Evolutionary conservation across 1,140 invertebrate species (phyloP).

Genomic region (Drosophila micromelanica): DNA sequence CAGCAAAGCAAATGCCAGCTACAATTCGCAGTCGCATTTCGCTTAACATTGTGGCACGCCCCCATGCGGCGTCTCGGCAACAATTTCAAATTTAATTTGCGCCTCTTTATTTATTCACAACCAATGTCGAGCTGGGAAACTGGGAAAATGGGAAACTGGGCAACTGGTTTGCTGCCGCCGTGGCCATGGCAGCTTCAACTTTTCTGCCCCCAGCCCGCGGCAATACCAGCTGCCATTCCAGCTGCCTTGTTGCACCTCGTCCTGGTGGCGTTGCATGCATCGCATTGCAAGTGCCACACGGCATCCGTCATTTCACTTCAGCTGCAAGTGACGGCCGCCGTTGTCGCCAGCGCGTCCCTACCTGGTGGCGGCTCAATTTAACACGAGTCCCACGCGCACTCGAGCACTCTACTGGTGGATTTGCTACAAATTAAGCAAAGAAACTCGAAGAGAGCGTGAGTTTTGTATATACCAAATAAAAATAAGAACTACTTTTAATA

Average conservation of each 20-base stretch:
- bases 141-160: not conserved
- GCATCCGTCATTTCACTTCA: conserved; percentile 26
- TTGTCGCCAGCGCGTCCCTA: not conserved
- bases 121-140: conserved; percentile 30
- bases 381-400: conserved; percentile 17
- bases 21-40: not conserved
- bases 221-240: not conserved
- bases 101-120: conserved; percentile 72
- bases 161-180: conserved; percentile 6
- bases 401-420: conserved; percentile 1
- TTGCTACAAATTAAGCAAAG: too few relatives aligned
- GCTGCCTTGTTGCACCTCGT: not conserved
- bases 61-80: conserved; percentile 15
- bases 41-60: not conserved
- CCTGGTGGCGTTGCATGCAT: conserved; percentile 18
- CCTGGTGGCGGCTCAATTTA: conserved; percentile 44
- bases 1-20: not conserved
- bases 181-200: conserved; percentile 4
- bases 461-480: too few relatives aligned
- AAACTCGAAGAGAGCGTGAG: too few relatives aligned
- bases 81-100: conserved; percentile 74
- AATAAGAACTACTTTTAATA: too few relatives aligned
- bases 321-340: conserved; percentile 26
- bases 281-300: conserved; percentile 20
- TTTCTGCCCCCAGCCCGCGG: conserved; percentile 12